Conservation (phyloP, 53 echinoderm and acorn worm genomes). For the Antedon mediterranea region DNA sequence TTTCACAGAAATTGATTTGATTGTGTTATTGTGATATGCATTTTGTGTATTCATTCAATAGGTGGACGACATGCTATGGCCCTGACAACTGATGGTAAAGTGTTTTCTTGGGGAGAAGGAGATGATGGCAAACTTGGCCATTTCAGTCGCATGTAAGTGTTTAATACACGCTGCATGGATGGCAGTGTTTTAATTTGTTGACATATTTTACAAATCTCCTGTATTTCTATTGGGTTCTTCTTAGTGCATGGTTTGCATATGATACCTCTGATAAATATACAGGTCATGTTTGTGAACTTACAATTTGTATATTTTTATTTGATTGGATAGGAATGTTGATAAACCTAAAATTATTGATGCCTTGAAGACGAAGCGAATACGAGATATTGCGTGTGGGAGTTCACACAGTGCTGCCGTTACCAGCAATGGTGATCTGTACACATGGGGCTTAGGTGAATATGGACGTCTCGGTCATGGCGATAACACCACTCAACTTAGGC, state of each 20-base stretch:
- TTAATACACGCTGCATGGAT: not conserved
- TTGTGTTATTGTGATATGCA: not conserved
- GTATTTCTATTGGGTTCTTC: not conserved
- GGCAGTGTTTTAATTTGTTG: too few species aligned
- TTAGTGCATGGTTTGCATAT: too few species aligned
- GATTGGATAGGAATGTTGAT: conserved; percentile 98
- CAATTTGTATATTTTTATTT: not conserved
- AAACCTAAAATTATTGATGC: conserved; percentile 74
- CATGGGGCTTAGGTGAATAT: conserved; percentile 91
- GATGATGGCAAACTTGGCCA: conserved; percentile 96
- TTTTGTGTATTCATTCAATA: not conserved
- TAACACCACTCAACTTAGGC: conserved; percentile 82
- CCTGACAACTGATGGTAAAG: conserved; percentile 85
- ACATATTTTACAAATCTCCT: too few species aligned
- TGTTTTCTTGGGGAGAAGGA: conserved; percentile 96
- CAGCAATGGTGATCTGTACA: conserved; percentile 65
- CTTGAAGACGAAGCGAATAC: conserved; percentile 63
- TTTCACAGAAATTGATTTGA: too few species aligned
- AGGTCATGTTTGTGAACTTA: too few species aligned
- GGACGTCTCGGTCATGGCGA: conserved; percentile 82
- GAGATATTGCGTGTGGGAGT: conserved; percentile 90
- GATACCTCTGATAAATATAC: too few species aligned
- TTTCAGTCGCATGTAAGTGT: conserved; percentile 92
- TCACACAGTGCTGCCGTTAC: conserved; percentile 93
- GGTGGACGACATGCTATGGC: conserved; percentile 99